These are phyloP conservation scores for Nothobranchius furzeri DNA, from an alignment of 2,113 vertebrate genomes.

Conservation along the genomic window DNA sequence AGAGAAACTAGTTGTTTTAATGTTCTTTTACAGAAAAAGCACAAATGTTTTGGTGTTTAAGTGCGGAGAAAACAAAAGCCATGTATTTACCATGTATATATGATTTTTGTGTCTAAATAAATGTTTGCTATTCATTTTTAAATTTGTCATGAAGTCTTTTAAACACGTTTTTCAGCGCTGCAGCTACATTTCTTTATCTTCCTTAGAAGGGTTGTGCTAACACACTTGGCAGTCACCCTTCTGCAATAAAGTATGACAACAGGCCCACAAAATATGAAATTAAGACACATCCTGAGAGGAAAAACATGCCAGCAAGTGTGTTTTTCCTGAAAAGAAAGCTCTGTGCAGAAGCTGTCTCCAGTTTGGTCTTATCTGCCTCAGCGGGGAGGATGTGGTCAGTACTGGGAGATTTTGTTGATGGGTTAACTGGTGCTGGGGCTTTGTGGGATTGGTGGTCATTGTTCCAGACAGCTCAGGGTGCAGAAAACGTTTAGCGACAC, in stretches of 20 bases:
- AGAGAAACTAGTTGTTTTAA: neutral
- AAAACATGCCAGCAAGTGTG: conserved; percentile 68
- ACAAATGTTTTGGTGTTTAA: neutral
- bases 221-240: conserved; percentile 30
- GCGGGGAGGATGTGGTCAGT: conserved; percentile 82
- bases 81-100: neutral
- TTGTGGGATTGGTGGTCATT: conserved; percentile 70
- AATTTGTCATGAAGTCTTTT: neutral
- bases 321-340: conserved; percentile 66
- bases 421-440: conserved; percentile 55
- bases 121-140: neutral
- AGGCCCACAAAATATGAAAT: conserved; percentile 41
- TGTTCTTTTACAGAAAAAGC: neutral
- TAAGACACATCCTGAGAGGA: conserved; percentile 71
- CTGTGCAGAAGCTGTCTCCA: conserved; percentile 36
- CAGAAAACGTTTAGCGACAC: conserved; percentile 43
- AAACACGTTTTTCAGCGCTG: neutral
- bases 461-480: conserved; percentile 54
- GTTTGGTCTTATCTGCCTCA: conserved; percentile 74
- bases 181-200: neutral
- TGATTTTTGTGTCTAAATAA: neutral
- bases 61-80: no score
- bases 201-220: neutral
- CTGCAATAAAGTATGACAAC: conserved; percentile 60
- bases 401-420: conserved; percentile 62